Percentiles rank a stretch among this genome's conserved stretches.
These are phyloP conservation scores for Toxonevra muliebris DNA, from an alignment of 2,888 invertebrate species.

Conservation along the genomic window DNA sequence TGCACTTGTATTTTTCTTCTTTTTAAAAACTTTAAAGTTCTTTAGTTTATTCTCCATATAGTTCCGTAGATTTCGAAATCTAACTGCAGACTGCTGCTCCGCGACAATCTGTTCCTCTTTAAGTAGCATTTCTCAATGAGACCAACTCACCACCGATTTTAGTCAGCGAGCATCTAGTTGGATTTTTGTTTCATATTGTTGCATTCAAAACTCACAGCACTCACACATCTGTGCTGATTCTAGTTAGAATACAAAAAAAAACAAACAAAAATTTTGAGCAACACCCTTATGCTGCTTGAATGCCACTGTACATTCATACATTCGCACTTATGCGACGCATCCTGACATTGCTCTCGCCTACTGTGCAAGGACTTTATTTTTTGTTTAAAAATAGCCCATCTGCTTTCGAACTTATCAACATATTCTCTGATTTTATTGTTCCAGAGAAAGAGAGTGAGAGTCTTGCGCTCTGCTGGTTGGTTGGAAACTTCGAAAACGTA, in stretches of 20 bases:
- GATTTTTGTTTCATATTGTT: constrained; percentile 57
- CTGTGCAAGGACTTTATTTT: constrained; percentile 26
- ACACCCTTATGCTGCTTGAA: constrained; percentile 51
- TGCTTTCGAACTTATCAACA: constrained; percentile 65
- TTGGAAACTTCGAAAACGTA: constrained; percentile 41
- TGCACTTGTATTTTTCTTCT: constrained; percentile 7
- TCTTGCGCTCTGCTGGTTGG: constrained; percentile 55
- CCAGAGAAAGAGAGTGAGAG: constrained; percentile 42
- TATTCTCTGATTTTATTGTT: constrained; percentile 64
- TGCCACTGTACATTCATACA: not conserved
- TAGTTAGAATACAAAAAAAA: constrained; percentile 38
- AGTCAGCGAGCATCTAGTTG: constrained; percentile 49
- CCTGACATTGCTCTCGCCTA: constrained; percentile 40
- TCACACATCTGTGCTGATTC: constrained; percentile 63
- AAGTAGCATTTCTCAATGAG: constrained; percentile 56
- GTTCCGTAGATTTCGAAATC: constrained; percentile 53
- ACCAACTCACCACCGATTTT: constrained; percentile 40
- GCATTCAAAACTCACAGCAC: constrained; percentile 59
- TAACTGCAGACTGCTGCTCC: constrained; percentile 60
- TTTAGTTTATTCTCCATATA: constrained; percentile 1
- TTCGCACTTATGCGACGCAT: not conserved
- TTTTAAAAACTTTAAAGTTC: constrained; percentile 14
- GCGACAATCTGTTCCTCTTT: constrained; percentile 65
- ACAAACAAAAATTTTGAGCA: constrained; percentile 16
- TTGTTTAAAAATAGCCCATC: constrained; percentile 53